A percentile compares a stretch with the other conserved stretches of the same genome.
Evolutionary conservation across 1,140 invertebrate genomes (phyloP).

Genomic region (Tetragnatha versicolor): DNA sequence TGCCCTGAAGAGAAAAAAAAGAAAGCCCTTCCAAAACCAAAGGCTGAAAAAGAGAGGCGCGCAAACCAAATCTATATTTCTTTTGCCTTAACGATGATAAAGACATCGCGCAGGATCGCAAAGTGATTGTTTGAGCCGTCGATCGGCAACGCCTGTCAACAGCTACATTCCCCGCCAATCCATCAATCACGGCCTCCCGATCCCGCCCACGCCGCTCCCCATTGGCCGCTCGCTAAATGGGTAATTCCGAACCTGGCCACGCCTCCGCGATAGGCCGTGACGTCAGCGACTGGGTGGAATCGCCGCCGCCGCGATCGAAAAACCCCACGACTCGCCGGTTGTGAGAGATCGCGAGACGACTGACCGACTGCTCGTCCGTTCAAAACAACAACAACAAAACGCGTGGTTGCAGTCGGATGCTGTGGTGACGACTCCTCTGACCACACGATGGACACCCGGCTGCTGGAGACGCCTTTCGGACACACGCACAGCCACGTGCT

Average conservation of each 20-base stretch:
- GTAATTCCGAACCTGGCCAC: slow-evolving; percentile 13
- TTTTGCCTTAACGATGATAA: slow-evolving; percentile 54
- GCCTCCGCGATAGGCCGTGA: slow-evolving; percentile 12
- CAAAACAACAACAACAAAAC: no score
- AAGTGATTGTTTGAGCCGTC: slow-evolving; percentile 54
- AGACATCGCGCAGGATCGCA: slow-evolving; percentile 47
- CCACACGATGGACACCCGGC: slow-evolving; percentile 44
- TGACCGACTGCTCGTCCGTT: background rate
- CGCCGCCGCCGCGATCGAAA: background rate
- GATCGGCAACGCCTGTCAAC: slow-evolving; percentile 55
- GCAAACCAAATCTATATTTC: slow-evolving; percentile 43
- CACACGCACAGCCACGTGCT: slow-evolving; percentile 54
- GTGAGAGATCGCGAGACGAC: background rate
- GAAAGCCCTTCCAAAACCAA: background rate
- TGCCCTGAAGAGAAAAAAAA: background rate
- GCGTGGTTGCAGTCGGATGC: no score
- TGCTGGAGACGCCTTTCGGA: slow-evolving; percentile 47
- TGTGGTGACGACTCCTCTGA: background rate
- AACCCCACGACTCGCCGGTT: no score
- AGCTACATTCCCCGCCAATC: slow-evolving; percentile 32
- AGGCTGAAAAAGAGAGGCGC: background rate
- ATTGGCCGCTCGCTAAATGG: slow-evolving; percentile 23
- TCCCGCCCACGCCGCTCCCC: background rate
- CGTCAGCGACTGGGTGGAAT: slow-evolving; percentile 25
- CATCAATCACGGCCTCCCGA: slow-evolving; percentile 31